Percentiles rank a stretch among this genome's conserved stretches.
phyloP scores from a whole-genome alignment of 2,888 invertebrate genomes.

The Drosophila parthenogenetica region DNA sequence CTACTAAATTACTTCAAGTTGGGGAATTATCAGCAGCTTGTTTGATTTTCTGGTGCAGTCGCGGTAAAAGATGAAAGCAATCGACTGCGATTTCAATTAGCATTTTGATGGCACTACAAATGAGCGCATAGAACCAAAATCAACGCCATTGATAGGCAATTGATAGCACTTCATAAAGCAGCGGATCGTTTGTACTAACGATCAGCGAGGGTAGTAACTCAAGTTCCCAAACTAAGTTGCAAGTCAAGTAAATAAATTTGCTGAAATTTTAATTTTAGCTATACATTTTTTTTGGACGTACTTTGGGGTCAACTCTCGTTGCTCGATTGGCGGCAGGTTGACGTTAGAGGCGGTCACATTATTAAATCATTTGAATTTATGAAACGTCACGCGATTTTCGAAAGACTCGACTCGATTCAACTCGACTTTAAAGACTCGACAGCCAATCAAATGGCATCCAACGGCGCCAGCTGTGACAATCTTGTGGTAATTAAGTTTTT shows the following conservation, averaged over 20 bases:
- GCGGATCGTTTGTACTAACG: conserved; percentile 59
- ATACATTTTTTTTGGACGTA: not conserved
- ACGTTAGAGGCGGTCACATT: conserved; percentile 42
- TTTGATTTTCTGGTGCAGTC: conserved; percentile 73
- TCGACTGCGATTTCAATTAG: conserved; percentile 71
- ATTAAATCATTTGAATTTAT: conserved; percentile 69
- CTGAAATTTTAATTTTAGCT: no score
- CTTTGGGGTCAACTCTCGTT: conserved; percentile 9
- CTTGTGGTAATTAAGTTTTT: conserved; percentile 73
- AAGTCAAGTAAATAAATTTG: no score
- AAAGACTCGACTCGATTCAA: conserved; percentile 47
- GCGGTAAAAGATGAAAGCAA: conserved; percentile 74
- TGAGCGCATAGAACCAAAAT: conserved; percentile 68
- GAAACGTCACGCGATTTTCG: conserved; percentile 77
- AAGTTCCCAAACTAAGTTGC: not conserved
- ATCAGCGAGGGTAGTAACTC: conserved; percentile 18
- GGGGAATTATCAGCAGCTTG: conserved; percentile 66
- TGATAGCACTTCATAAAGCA: conserved; percentile 79
- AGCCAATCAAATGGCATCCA: conserved; percentile 61
- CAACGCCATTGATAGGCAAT: conserved; percentile 70
- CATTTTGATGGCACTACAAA: conserved; percentile 80
- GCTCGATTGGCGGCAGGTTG: conserved; percentile 15
- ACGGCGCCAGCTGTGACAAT: conserved; percentile 75
- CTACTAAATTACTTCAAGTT: conserved; percentile 71
- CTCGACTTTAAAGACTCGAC: not conserved